Evolutionary conservation across 2,113 vertebrate genomes (phyloP).

Genomic region (Periophthalmodon schlosseri): DNA sequence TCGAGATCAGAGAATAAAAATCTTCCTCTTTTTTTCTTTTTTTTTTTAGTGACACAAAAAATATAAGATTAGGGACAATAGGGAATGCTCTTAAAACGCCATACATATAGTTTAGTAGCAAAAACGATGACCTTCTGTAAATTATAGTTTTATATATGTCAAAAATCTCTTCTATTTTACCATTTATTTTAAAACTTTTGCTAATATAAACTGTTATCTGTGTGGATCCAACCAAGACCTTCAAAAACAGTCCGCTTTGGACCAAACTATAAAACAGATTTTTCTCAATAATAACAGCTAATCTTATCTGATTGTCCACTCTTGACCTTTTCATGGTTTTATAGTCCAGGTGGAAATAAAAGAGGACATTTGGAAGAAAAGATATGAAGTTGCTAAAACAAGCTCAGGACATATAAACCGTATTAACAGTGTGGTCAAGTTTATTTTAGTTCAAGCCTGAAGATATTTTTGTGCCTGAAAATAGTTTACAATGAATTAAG

Average conservation of each 20-base stretch:
- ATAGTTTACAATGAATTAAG: neutral
- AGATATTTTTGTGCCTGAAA: neutral
- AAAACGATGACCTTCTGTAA: too few species aligned
- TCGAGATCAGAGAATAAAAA: too few species aligned
- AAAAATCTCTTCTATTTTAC: too few species aligned
- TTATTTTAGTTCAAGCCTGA: neutral
- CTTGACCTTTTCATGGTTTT: neutral
- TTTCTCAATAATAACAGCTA: neutral
- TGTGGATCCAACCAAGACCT: neutral
- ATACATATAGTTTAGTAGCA: too few species aligned
- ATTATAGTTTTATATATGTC: too few species aligned
- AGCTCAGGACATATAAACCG: neutral
- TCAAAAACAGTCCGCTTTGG: neutral
- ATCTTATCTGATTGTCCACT: neutral
- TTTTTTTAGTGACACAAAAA: too few species aligned
- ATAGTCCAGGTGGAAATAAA: neutral
- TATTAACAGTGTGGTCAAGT: neutral
- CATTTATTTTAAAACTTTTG: too few species aligned
- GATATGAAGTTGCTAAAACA: neutral
- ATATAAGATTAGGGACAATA: too few species aligned
- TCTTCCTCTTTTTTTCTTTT: too few species aligned
- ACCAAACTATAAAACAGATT: neutral
- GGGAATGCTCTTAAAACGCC: too few species aligned
- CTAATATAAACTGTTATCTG: too few species aligned
- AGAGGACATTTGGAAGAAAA: neutral